phyloP scores from a whole-genome alignment of 1,140 invertebrate species.

The Helicoverpa zea region DNA sequence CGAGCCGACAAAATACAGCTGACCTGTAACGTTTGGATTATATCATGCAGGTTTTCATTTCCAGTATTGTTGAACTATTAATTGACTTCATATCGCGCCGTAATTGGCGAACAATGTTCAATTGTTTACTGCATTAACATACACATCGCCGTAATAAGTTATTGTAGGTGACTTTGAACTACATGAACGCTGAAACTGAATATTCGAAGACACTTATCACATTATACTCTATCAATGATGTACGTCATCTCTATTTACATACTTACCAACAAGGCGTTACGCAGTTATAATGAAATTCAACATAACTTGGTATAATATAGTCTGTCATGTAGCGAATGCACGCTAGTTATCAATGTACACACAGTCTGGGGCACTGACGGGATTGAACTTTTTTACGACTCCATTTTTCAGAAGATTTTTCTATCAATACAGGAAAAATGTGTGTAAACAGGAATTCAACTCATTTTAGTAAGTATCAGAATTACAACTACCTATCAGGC shows the following conservation, averaged over 20 bases:
- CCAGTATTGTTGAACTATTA: constrained; percentile 12
- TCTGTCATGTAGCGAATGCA: neutral
- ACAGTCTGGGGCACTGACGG: neutral
- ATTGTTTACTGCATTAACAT: constrained; percentile 35
- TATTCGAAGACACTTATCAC: constrained; percentile 17
- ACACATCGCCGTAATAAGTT: constrained; percentile 22
- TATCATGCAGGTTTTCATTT: constrained; percentile 16
- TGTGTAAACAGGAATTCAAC: no score
- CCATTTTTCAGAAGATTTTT: no score
- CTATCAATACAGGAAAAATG: no score
- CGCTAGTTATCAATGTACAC: neutral
- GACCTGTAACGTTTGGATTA: constrained; percentile 11
- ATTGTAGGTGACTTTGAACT: constrained; percentile 36
- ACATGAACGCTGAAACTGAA: constrained; percentile 10
- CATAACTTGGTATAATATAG: neutral
- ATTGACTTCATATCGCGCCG: constrained; percentile 33
- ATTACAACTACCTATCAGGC: no score
- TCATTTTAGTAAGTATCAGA: no score
- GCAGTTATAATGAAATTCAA: constrained; percentile 11
- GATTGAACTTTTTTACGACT: neutral
- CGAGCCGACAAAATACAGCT: neutral
- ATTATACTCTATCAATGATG: constrained; percentile 9
- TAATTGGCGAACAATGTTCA: constrained; percentile 41
- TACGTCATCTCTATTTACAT: constrained; percentile 28
- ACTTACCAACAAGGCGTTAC: neutral